Percentiles rank a stretch among this genome's conserved stretches.
phyloP scores from a whole-genome alignment of 2,888 invertebrate species.

The Epinotia brunnichana region DNA sequence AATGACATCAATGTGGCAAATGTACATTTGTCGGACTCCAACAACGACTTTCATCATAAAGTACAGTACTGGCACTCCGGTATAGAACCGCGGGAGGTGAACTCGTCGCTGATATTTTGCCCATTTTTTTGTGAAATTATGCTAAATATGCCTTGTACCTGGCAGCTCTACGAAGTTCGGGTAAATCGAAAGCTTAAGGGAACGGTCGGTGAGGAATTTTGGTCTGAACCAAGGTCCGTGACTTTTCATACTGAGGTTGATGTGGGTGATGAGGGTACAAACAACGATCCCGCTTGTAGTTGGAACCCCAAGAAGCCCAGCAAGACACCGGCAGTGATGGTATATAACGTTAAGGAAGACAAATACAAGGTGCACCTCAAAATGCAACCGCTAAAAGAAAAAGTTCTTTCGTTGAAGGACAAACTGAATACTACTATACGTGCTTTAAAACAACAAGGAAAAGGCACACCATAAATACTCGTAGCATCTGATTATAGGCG shows the following conservation, averaged over 20 bases:
- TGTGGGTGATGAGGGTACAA: too few relatives aligned
- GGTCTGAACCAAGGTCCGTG: neutral
- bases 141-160: neutral
- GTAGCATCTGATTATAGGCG: too few relatives aligned
- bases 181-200: neutral
- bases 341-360: neutral
- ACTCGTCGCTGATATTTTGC: neutral
- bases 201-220: neutral
- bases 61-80: slow-evolving; percentile 2
- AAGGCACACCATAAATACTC: too few relatives aligned
- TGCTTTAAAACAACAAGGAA: too few relatives aligned
- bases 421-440: neutral
- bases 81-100: neutral
- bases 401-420: neutral
- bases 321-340: neutral
- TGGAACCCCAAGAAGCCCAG: neutral
- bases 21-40: neutral
- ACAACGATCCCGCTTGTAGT: neutral
- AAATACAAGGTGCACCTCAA: neutral
- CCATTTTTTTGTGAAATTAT: neutral
- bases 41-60: neutral
- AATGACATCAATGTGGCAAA: neutral
- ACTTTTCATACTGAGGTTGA: neutral
- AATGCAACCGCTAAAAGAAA: neutral
- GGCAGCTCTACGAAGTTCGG: neutral